Evolutionary conservation across 2,113 vertebrate species (phyloP), one percentile per base, ranked within the genome.

Genomic region (Erpornis zantholeuca): DNA sequence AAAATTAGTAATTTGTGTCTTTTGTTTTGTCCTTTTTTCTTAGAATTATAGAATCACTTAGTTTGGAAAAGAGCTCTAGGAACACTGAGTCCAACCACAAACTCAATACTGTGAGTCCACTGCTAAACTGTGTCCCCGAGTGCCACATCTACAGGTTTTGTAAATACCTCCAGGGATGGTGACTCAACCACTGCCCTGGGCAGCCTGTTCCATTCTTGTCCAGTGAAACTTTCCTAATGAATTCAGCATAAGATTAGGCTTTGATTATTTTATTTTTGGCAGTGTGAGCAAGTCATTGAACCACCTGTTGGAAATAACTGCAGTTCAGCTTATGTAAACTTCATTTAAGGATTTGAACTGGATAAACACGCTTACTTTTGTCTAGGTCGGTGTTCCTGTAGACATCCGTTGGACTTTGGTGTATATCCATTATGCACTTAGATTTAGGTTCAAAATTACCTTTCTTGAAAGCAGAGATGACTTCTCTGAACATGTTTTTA

Each of bases 261-360:
- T 89, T 83, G 82, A 82, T 94, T 91, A 72, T 95, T 94, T 94
- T 91, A 69, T 82, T 91, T 94, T 89, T 89, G 75, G 76, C 56
- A 35, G 5, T 36, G 56, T 66, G 71, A 80, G 42, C 78, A 71
- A 88, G 36, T 66, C n/a, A 44, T 42, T 60, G 85, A 91, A 93
- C 60, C 64, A 94, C 93, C 85, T 95, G 68, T 94, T 96, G 79
- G 44, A 94, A 96, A 81, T 95, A 83, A 92, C 79, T 88, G 56
- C 47, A 78, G 59, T 95, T 94, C 35, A 70, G 64, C 52, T 95
- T 83, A 63, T 36, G 68, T 94, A 90, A 86, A 93, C 79, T 93
- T 94, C 14, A 36, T 90, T 61, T 85, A 83, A 91, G 60, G 38
- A 73, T 86, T 95, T 73, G 69, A 94, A 93, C 33, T 59, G 47